Evolutionary conservation across 1,140 invertebrate species (phyloP).

Genomic region (Dolichoris vasculosae): DNA sequence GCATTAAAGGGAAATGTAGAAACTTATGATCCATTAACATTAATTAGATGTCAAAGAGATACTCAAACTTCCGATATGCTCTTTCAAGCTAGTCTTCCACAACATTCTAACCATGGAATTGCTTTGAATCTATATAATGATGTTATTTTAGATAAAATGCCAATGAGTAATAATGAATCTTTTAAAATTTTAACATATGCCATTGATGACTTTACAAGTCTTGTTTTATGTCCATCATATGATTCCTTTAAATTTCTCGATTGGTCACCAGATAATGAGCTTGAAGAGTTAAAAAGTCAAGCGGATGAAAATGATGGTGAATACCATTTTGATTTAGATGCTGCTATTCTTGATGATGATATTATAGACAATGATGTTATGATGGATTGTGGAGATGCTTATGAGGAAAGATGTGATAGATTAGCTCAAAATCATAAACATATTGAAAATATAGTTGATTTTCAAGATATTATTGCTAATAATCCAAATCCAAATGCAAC

Average conservation of each 20-base stretch:
- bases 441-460: conserved; percentile 59
- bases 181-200: conserved; percentile 7
- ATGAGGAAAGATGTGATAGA: conserved; percentile 54
- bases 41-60: conserved; percentile 63
- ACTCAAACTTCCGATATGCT: conserved; percentile 67
- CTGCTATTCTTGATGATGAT: conserved; percentile 59
- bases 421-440: conserved; percentile 25
- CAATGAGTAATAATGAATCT: neutral
- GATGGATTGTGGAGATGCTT: conserved; percentile 55
- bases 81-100: conserved; percentile 62
- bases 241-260: conserved; percentile 62
- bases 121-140: conserved; percentile 60
- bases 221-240: conserved; percentile 56
- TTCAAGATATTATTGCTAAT: conserved; percentile 62
- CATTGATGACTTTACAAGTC: conserved; percentile 50
- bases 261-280: conserved; percentile 61
- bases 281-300: conserved; percentile 48
- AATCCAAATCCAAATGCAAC: conserved; percentile 57
- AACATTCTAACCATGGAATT: conserved; percentile 60
- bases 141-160: conserved; percentile 56
- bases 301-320: conserved; percentile 47
- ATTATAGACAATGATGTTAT: conserved; percentile 27
- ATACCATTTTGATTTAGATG: conserved; percentile 68
- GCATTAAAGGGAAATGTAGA: conserved; percentile 70
- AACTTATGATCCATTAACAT: conserved; percentile 59